These are phyloP conservation scores for Limnephilus rhombicus DNA, from an alignment of 2,888 invertebrate species.

Conservation along the genomic window DNA sequence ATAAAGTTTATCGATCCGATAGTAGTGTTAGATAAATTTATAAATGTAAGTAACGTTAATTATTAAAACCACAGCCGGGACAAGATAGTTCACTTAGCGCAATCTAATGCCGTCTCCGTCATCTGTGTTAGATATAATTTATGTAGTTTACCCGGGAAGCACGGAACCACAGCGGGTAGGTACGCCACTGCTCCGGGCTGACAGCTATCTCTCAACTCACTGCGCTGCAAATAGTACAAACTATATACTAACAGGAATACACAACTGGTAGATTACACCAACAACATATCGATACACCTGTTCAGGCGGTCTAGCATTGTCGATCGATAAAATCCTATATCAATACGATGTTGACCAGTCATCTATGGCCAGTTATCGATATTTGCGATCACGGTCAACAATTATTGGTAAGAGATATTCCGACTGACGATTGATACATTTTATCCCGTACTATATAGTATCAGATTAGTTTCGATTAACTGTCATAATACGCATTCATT, in stretches of 20 bases:
- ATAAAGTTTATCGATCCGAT: slow-evolving; percentile 9
- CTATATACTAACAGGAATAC: neutral
- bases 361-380: too few relatives aligned
- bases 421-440: too few relatives aligned
- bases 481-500: too few relatives aligned
- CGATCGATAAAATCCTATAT: too few relatives aligned
- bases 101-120: slow-evolving; percentile 14
- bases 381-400: too few relatives aligned
- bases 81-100: slow-evolving; percentile 38
- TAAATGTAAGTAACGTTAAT: slow-evolving; percentile 16
- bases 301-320: too few relatives aligned
- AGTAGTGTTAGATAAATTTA: neutral
- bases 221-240: neutral
- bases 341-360: too few relatives aligned
- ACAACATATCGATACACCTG: neutral
- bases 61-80: slow-evolving; percentile 23
- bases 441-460: too few relatives aligned
- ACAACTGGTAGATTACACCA: neutral
- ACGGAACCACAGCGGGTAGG: neutral
- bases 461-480: too few relatives aligned
- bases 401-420: too few relatives aligned
- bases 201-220: neutral
- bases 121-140: neutral
- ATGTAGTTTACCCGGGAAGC: neutral
- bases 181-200: neutral